Evolutionary conservation across 2,113 vertebrate genomes (phyloP).

Genomic region (Rousettus leschenaultii): DNA sequence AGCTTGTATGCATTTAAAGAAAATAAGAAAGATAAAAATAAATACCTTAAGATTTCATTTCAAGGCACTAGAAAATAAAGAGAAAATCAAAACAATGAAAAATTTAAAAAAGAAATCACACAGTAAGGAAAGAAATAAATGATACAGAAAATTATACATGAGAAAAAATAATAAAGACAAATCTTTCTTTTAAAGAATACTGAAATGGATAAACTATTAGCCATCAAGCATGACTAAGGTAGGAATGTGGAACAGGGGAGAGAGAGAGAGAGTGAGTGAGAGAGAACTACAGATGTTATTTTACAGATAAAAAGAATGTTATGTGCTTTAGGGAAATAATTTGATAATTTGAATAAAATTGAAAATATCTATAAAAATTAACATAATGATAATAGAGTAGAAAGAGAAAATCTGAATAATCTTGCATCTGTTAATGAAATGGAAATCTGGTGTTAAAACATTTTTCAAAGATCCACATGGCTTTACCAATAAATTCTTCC

Average conservation of each 20-base stretch:
- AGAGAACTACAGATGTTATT: neutral
- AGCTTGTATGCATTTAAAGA: neutral
- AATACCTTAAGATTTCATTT: neutral
- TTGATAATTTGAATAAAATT: neutral
- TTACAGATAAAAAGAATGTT: neutral
- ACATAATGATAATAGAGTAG: neutral
- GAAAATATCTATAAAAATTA: neutral
- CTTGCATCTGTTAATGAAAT: neutral
- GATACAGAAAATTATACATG: neutral
- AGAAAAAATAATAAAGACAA: neutral
- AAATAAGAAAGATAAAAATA: neutral
- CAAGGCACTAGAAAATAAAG: neutral
- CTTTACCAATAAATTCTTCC: neutral
- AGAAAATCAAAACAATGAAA: neutral
- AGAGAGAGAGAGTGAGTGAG: neutral
- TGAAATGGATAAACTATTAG: neutral
- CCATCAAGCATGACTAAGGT: neutral
- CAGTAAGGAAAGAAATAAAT: neutral
- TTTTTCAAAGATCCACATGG: neutral
- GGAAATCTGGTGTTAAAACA: neutral
- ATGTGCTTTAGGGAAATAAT: neutral
- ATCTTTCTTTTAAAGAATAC: neutral
- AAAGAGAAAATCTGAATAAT: neutral
- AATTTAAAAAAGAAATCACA: neutral
- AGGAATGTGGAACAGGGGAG: neutral